Conservation (phyloP, 2,888 invertebrate genomes). For the Hemithea aestivaria region DNA sequence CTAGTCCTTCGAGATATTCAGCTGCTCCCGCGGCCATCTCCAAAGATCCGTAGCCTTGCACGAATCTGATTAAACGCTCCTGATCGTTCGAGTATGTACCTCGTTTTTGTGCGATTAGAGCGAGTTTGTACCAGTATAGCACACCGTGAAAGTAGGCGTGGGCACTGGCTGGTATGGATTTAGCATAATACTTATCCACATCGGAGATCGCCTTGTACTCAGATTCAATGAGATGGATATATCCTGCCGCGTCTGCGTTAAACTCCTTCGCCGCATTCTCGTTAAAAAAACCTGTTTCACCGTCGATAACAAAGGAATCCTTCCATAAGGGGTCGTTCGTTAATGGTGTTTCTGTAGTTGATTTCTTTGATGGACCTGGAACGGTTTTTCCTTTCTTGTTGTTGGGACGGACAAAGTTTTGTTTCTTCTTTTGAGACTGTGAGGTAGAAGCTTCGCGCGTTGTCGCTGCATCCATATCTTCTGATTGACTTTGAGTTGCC, state of each 20-base stretch:
- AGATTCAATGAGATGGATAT: conserved; percentile 12
- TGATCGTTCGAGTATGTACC: conserved; percentile 1
- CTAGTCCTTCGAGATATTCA: not conserved
- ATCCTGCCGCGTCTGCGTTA: conserved; percentile 19
- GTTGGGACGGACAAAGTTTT: too few relatives aligned
- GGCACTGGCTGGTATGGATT: conserved; percentile 14
- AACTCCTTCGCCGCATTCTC: conserved; percentile 11
- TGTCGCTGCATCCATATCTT: too few relatives aligned
- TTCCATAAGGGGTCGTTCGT: conserved; percentile 22
- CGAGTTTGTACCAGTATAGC: conserved; percentile 8
- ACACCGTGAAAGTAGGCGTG: conserved; percentile 19
- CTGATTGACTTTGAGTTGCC: too few relatives aligned
- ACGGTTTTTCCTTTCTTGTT: not conserved
- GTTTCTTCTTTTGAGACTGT: too few relatives aligned
- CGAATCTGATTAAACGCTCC: conserved; percentile 7
- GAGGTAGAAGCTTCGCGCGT: too few relatives aligned
- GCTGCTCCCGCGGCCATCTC: not conserved
- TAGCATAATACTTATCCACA: conserved; percentile 19
- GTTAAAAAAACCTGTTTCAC: conserved; percentile 16
- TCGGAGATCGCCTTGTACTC: conserved; percentile 24
- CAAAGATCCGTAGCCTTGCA: conserved; percentile 1
- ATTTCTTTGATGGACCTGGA: not conserved
- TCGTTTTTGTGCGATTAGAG: conserved; percentile 1
- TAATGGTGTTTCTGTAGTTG: conserved; percentile 9
- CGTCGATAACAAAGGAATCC: conserved; percentile 13